A percentile compares a stretch with the other conserved stretches of the same genome.
phyloP scores from a whole-genome alignment of 2,797 vertebrate species.

The Halcyon chelicuti region DNA sequence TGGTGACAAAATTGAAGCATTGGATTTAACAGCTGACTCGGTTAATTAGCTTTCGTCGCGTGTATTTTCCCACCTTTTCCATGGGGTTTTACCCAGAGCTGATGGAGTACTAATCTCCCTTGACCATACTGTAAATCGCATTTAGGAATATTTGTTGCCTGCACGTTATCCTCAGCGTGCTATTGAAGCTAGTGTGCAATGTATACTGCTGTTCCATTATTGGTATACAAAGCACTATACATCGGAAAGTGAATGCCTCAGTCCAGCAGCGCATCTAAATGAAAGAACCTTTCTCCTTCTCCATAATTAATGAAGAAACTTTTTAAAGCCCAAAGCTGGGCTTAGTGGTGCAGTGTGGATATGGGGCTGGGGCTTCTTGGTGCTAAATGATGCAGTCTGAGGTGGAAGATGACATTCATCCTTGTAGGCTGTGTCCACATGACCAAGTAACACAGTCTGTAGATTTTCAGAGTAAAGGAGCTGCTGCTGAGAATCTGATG shows the following conservation, averaged over 20 bases:
- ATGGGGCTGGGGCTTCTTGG: not conserved
- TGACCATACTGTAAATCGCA: not conserved
- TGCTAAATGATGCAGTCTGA: not conserved
- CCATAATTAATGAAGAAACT: not conserved
- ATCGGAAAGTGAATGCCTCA: not conserved
- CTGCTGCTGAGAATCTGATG: not conserved
- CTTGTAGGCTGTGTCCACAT: not conserved
- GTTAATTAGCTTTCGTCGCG: conserved; percentile 13
- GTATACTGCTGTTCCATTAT: not conserved
- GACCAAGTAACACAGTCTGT: not conserved
- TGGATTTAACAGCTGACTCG: not conserved
- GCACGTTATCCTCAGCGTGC: not conserved
- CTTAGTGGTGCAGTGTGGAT: not conserved
- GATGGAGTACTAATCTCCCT: not conserved
- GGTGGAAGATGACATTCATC: not conserved
- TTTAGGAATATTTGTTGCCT: not conserved
- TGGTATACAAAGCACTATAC: not conserved
- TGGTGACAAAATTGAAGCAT: not conserved
- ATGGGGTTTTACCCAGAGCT: not conserved
- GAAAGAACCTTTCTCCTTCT: not conserved
- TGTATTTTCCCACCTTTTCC: conserved; percentile 2
- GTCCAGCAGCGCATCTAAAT: not conserved
- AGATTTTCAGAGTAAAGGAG: not conserved
- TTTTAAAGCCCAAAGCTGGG: not conserved
- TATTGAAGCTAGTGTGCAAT: not conserved